These are phyloP conservation scores for Ichneumon xanthorius DNA, from an alignment of 2,888 invertebrate species.

Conservation along the genomic window DNA sequence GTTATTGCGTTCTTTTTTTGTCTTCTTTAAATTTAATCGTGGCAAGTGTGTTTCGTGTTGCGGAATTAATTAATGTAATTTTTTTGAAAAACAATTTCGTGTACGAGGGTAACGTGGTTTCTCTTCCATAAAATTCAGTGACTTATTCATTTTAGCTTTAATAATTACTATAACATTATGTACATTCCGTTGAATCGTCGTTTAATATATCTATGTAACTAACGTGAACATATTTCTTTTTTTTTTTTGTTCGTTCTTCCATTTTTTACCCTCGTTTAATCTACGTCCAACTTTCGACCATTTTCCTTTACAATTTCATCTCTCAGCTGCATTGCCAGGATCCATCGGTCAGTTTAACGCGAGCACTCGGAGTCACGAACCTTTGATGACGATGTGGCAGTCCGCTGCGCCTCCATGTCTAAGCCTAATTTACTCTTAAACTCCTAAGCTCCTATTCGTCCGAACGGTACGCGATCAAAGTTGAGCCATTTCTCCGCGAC, in stretches of 20 bases:
- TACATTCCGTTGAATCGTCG: slow-evolving; percentile 62
- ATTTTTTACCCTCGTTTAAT: slow-evolving; percentile 15
- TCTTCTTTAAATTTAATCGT: slow-evolving; percentile 19
- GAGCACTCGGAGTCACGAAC: slow-evolving; percentile 64
- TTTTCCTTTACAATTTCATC: background rate
- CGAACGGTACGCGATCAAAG: slow-evolving; percentile 46
- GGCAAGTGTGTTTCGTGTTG: slow-evolving; percentile 44
- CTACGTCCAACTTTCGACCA: background rate
- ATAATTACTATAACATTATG: slow-evolving; percentile 69
- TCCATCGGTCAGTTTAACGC: slow-evolving; percentile 34
- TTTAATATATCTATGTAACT: slow-evolving; percentile 42
- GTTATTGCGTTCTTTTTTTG: slow-evolving; percentile 62
- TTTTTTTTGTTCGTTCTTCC: slow-evolving; percentile 20
- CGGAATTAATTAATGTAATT: slow-evolving; percentile 53
- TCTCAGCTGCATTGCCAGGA: slow-evolving; percentile 29
- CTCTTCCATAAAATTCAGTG: slow-evolving; percentile 56
- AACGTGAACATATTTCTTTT: slow-evolving; percentile 46
- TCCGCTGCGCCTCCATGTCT: slow-evolving; percentile 71
- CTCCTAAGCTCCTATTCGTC: slow-evolving; percentile 44
- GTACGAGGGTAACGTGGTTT: slow-evolving; percentile 56
- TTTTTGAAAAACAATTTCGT: slow-evolving; percentile 45
- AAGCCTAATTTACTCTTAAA: slow-evolving; percentile 57
- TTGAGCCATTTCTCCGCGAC: slow-evolving; percentile 52
- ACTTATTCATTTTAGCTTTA: slow-evolving; percentile 59
- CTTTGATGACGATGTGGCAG: slow-evolving; percentile 72